Evolutionary conservation across 2,113 vertebrate genomes (phyloP).

Genomic region (Cryptotis parvus): DNA sequence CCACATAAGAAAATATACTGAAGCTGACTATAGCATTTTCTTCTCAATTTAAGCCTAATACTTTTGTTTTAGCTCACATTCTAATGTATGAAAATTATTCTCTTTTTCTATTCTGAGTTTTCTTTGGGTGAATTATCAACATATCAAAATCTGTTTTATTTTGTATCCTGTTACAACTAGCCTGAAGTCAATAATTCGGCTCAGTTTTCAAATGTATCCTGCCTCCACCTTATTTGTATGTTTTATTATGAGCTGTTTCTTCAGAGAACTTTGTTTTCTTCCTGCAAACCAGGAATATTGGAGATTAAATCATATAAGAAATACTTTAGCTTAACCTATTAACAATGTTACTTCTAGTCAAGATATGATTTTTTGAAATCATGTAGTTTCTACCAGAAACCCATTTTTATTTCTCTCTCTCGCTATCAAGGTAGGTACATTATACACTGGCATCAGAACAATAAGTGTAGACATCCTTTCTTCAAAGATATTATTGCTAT

Average conservation of each 20-base stretch:
- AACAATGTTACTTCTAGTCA: slow-evolving; percentile 31
- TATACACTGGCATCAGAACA: neutral
- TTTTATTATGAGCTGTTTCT: slow-evolving; percentile 30
- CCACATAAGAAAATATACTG: neutral
- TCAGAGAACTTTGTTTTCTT: slow-evolving; percentile 22
- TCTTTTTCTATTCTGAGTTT: slow-evolving; percentile 17
- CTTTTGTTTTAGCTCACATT: slow-evolving; percentile 41
- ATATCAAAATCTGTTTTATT: slow-evolving; percentile 43
- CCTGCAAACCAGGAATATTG: neutral
- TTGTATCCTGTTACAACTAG: neutral
- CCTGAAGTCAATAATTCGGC: slow-evolving; percentile 38
- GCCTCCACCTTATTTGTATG: neutral
- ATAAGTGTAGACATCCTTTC: slow-evolving; percentile 13
- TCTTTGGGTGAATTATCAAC: slow-evolving; percentile 38
- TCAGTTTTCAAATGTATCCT: slow-evolving; percentile 46
- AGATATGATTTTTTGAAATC: slow-evolving; percentile 30
- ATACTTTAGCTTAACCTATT: slow-evolving; percentile 24
- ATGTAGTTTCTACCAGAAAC: neutral
- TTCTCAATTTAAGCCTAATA: neutral
- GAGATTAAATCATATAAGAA: slow-evolving; percentile 2
- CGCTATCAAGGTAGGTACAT: neutral
- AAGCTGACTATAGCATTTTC: neutral
- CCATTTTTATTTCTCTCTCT: neutral
- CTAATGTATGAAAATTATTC: slow-evolving; percentile 7
- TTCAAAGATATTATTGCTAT: neutral